A percentile compares a stretch with the other conserved stretches of the same genome.
Conservation (phyloP, 1,140 invertebrate genomes). For the Drosophila oshimai region DNA sequence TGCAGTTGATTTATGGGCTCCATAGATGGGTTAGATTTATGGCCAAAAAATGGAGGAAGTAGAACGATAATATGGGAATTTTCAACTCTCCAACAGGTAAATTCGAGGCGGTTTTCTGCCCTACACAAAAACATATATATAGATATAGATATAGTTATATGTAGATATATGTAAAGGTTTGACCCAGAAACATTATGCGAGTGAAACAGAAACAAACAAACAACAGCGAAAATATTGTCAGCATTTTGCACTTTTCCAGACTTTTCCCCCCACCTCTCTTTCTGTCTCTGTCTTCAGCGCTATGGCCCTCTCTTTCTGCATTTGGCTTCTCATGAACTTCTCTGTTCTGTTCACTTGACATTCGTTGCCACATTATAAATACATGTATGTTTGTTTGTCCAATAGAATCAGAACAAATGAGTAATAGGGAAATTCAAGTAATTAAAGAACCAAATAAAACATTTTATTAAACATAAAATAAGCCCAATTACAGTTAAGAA, state of each 20-base stretch:
- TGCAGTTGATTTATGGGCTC: not conserved
- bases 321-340: constrained; percentile 36
- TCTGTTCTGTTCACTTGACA: constrained; percentile 60
- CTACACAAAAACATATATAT: not conserved
- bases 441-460: not conserved
- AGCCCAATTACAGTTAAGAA: too few species aligned
- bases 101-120: not conserved
- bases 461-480: not conserved
- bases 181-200: constrained; percentile 77
- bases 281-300: not conserved
- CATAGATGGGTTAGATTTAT: constrained; percentile 14
- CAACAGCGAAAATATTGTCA: constrained; percentile 57
- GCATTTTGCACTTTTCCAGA: constrained; percentile 68
- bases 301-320: not conserved
- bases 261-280: not conserved
- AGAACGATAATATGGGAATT: not conserved
- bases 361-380: constrained; percentile 37
- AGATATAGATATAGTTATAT: not conserved
- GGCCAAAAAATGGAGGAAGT: not conserved
- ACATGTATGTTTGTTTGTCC: too few species aligned
- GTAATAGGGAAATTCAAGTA: too few species aligned
- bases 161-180: constrained; percentile 34
- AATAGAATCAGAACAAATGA: constrained; percentile 1
- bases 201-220: constrained; percentile 43
- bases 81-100: constrained; percentile 3